Evolutionary conservation across 64 coral and sea anemone genomes (phyloP).

Genomic region (Montipora capricornis): DNA sequence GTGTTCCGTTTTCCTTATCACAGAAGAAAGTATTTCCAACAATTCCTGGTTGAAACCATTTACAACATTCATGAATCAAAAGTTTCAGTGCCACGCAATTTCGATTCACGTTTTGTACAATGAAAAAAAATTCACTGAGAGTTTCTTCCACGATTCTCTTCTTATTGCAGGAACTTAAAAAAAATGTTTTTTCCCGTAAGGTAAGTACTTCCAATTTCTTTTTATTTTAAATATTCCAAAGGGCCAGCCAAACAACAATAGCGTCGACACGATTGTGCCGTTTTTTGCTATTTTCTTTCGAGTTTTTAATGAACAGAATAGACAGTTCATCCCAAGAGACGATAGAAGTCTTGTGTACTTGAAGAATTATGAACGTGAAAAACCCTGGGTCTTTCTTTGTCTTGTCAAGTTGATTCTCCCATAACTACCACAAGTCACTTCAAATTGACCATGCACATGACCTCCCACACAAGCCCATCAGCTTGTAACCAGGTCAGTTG

Average conservation of each 20-base stretch:
- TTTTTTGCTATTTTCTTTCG: slow-evolving; percentile 10
- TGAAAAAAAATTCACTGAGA: too few relatives aligned
- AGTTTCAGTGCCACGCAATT: background rate
- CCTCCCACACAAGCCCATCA: slow-evolving; percentile 2
- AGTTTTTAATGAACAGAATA: background rate
- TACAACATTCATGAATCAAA: background rate
- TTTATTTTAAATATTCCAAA: too few relatives aligned
- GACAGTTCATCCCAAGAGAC: too few relatives aligned
- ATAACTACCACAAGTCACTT: background rate
- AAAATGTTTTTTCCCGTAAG: too few relatives aligned
- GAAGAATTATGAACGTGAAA: background rate
- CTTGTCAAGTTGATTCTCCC: background rate
- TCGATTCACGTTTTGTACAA: background rate
- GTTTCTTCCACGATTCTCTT: too few relatives aligned
- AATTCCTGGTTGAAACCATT: background rate
- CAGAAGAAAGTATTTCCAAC: too few relatives aligned
- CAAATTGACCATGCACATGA: slow-evolving; percentile 17
- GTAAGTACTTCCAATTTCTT: too few relatives aligned
- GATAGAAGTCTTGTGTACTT: background rate
- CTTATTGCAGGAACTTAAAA: too few relatives aligned
- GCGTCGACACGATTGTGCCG: background rate
- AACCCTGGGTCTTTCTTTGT: background rate
- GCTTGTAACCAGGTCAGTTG: slow-evolving; percentile 64
- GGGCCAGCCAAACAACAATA: too few relatives aligned
- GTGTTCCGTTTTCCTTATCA: too few relatives aligned